Base-by-base conservation (phyloP, 2,888 invertebrate species). In the Schizotus pectinicornis region DNA sequence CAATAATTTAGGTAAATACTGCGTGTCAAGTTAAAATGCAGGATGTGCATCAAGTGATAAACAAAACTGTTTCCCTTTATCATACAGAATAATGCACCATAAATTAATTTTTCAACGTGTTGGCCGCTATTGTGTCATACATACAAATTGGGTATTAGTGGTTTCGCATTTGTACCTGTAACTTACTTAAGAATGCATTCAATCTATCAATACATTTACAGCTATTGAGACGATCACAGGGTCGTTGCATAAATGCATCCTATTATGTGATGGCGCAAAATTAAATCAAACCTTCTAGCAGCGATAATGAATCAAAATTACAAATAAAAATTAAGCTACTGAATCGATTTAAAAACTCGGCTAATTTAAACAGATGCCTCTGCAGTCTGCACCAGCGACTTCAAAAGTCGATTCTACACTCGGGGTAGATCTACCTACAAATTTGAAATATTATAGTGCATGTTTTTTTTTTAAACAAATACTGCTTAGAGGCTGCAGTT, bases 21-120 rank as follows among this genome's bases (percentile, higher is more conserved):
- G 5, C 22, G 22, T 22, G 22, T 22, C 5, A 22, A 22, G 39
- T 59, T 59, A 39, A 54, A 41, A 59, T 59, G 50, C 59, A 59
- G 59, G 59, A 59, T 59, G 56, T 59, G 56, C 59, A 55, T 22
- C 55, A 42, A 35, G 59, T 42, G 53, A 59, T 62, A 56, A 64
- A 64, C 56, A 45, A 64, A 64, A 61, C 56, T 58, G 56, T 61
- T 63, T 59, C 56, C 60, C 59, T 61, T 63, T 64, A 59, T 64
- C 45, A 56, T 59, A 45, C 37, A 51, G 51, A 35, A 67, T 67
- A 67, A 67, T 65, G 56, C 56, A 55, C 50, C 61, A 65, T 67
- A 63, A 67, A 67, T 67, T 67, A 67, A 67, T 67, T 67, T 61
- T 63, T 65, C 62, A 62, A 56, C 63, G 59, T 61, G 64, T 45